Base-by-base conservation (phyloP, 2,797 vertebrate genomes). In the Alectoris magna region DNA sequence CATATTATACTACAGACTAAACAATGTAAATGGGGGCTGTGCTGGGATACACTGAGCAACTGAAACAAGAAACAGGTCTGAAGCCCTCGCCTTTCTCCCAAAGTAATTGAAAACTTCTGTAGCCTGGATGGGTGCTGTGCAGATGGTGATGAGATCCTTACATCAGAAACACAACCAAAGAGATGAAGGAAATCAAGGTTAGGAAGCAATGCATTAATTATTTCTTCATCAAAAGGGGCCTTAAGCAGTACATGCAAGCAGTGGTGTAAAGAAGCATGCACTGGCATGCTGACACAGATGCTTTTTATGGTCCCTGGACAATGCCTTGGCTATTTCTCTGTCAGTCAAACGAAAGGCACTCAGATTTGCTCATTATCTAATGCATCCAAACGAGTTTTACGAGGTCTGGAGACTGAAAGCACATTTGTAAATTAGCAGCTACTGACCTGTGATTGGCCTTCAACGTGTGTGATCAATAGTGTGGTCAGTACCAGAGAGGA, bases 391-490 rank as follows among this genome's bases (percentile, higher is more conserved):
- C 0, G 1, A 43, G 55, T 31, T 75, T 56, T 55, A 81, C 39
- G 26, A 70, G 41, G 14, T 77, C 29, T 80, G 55, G 34, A 62
- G 58, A 38, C 23, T 34, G 59, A 77, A 70, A 94, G 51, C 81
- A 68, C 46, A 14, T 36, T 59, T 67, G 29, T 29, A 70, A 90
- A 89, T 83, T 48, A 75, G 78, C 72, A 87, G 75, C 51, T 60
- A 36, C 88, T 67, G 48, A 66, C 72, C 58, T 71, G 63, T 51
- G 39, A 90, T 58, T 19, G 62, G 73, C 69, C 62, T 63, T 74
- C 38, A 6, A 23, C 3, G 6, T 2, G 18, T 15, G 31, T 16
- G 72, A 91, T 91, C 92, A 78, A 67, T 85, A 79, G 46, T 3
- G 1, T 3, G 23, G 68, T n/a, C 2, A 51, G 58, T 7, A 63